Conservation (phyloP, 2,113 vertebrate species). For the Mohoua ochrocephala region DNA sequence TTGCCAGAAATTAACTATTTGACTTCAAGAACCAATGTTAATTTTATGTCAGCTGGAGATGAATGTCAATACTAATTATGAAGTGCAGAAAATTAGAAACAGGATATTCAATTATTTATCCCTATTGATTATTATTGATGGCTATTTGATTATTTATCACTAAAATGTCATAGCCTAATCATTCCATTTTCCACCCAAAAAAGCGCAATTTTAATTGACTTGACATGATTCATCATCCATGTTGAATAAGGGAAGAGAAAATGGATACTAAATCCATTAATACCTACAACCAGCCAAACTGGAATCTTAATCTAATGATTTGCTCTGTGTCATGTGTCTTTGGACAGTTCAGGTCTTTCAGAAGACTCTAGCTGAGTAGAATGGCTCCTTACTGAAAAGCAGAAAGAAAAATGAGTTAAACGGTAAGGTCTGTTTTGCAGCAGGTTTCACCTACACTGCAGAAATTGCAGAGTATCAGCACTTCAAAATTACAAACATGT, state of each 20-base stretch:
- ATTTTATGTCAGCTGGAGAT: background rate
- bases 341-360: background rate
- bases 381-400: background rate
- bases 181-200: background rate
- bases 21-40: background rate
- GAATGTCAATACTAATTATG: background rate
- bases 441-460: slow-evolving; percentile 1
- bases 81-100: background rate
- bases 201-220: background rate
- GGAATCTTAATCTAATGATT: background rate
- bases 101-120: background rate
- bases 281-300: background rate
- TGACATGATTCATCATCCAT: background rate
- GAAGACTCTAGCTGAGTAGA: background rate
- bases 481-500: slow-evolving; percentile 3
- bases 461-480: slow-evolving; percentile 39
- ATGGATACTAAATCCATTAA: background rate
- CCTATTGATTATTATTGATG: background rate
- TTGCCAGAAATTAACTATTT: background rate
- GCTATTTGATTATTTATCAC: background rate
- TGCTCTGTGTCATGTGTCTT: background rate
- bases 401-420: background rate
- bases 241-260: background rate
- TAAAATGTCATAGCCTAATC: background rate
- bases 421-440: background rate